These are phyloP conservation scores for Eufriesea mexicana DNA, from an alignment of 1,140 invertebrate species.

Conservation along the genomic window DNA sequence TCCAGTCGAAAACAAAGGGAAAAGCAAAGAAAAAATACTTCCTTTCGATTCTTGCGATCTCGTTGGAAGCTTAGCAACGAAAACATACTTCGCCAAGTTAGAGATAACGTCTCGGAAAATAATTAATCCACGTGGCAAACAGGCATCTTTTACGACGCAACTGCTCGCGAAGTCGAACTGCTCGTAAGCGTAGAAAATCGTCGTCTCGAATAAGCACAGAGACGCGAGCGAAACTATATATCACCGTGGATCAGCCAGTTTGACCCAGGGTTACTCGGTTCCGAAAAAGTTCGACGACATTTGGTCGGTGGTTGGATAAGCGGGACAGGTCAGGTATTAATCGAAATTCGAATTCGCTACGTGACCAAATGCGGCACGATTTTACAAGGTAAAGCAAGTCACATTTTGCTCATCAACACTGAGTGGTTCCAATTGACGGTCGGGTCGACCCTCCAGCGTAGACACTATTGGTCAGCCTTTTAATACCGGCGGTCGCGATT, in stretches of 20 bases:
- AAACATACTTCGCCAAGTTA: conserved; percentile 3
- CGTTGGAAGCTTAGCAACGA: background rate
- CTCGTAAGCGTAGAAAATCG: conserved; percentile 17
- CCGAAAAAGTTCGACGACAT: background rate
- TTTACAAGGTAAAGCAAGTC: conserved; percentile 61
- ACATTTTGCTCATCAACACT: conserved; percentile 67
- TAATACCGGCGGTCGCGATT: conserved; percentile 70
- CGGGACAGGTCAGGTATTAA: conserved; percentile 19
- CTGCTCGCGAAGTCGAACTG: conserved; percentile 27
- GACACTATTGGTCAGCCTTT: conserved; percentile 74
- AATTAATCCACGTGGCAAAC: conserved; percentile 61
- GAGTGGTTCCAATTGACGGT: conserved; percentile 77
- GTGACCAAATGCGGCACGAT: conserved; percentile 42
- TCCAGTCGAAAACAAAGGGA: too few species aligned
- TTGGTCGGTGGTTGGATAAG: background rate
- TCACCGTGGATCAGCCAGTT: background rate
- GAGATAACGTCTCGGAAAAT: conserved; percentile 55
- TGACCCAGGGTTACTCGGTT: background rate
- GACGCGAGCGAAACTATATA: background rate
- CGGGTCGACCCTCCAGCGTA: conserved; percentile 61
- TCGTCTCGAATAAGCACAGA: background rate
- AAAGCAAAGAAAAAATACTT: background rate
- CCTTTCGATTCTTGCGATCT: background rate
- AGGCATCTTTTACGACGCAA: conserved; percentile 36
- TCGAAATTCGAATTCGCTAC: conserved; percentile 35